Percentiles rank a stretch among this genome's conserved stretches.
phyloP scores from a whole-genome alignment of 2,113 vertebrate genomes.

The Rhineura floridana region DNA sequence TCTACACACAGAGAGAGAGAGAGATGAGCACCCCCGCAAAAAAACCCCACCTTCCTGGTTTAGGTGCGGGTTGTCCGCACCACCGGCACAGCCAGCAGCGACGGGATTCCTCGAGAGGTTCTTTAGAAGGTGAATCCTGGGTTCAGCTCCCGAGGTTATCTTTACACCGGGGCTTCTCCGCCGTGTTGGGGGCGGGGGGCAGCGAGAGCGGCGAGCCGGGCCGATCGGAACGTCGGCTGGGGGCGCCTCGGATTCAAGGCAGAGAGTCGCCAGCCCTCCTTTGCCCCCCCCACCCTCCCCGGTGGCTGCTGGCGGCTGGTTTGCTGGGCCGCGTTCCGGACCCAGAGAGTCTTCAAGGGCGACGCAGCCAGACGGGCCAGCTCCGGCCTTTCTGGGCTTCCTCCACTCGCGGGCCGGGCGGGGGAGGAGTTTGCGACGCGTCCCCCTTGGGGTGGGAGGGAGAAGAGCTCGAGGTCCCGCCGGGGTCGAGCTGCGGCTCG shows the following conservation, averaged over 20 bases:
- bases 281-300: not conserved
- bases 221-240: not conserved
- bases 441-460: not conserved
- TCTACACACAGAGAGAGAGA: too few species aligned
- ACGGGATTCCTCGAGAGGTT: slow-evolving; percentile 3
- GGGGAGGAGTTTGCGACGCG: not conserved
- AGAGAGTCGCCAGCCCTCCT: not conserved
- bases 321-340: too few species aligned
- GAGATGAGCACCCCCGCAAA: too few species aligned
- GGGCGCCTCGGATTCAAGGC: not conserved
- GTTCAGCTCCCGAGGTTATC: slow-evolving; percentile 56
- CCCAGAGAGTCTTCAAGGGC: too few species aligned
- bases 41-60: too few species aligned
- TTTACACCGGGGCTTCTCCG: slow-evolving; percentile 38
- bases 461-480: not conserved
- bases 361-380: not conserved
- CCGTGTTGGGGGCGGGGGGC: not conserved
- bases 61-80: not conserved
- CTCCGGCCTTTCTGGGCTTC: not conserved
- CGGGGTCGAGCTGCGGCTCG: too few species aligned
- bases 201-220: not conserved
- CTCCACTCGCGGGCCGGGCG: not conserved
- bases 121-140: slow-evolving; percentile 62
- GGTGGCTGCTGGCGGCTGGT: not conserved
- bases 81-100: accelerated